A percentile compares a stretch with the other conserved stretches of the same genome.
Conservation (phyloP, 2,888 invertebrate genomes). For the Latrodectus hesperus region DNA sequence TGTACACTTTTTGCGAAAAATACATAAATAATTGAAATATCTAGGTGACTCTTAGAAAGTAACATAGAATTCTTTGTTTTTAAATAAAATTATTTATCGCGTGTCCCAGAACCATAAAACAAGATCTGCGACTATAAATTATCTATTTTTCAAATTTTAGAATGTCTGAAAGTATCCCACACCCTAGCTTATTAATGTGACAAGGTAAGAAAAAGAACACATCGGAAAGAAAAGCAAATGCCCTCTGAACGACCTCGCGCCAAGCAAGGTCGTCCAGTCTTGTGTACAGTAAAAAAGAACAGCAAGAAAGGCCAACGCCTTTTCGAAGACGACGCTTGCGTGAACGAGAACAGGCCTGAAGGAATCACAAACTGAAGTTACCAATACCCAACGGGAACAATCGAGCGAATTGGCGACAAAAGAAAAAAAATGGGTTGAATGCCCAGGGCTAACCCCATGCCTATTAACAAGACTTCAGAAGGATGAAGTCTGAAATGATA, state of each 20-base stretch:
- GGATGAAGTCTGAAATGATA: too few relatives aligned
- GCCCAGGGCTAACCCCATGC: not conserved
- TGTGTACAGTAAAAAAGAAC: not conserved
- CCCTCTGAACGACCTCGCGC: conserved; percentile 28
- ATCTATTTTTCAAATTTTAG: too few relatives aligned
- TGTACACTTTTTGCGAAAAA: too few relatives aligned
- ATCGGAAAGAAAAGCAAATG: conserved; percentile 25
- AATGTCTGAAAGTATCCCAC: too few relatives aligned
- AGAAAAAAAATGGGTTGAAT: not conserved
- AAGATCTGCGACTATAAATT: too few relatives aligned
- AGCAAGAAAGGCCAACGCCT: conserved; percentile 46
- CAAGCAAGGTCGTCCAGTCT: conserved; percentile 38
- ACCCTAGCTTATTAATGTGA: too few relatives aligned
- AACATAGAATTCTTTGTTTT: too few relatives aligned
- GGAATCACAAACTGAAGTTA: not conserved
- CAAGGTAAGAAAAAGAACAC: too few relatives aligned
- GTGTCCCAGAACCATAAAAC: too few relatives aligned
- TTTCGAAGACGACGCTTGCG: not conserved
- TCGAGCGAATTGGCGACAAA: not conserved
- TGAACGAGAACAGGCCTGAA: not conserved
- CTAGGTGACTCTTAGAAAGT: too few relatives aligned
- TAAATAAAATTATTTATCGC: too few relatives aligned
- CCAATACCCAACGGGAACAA: not conserved
- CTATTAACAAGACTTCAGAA: not conserved
- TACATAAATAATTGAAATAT: too few relatives aligned